Evolutionary conservation across 2,888 invertebrate species (phyloP), one percentile per base, ranked within the genome.

Genomic region (Eristalis pertinax): DNA sequence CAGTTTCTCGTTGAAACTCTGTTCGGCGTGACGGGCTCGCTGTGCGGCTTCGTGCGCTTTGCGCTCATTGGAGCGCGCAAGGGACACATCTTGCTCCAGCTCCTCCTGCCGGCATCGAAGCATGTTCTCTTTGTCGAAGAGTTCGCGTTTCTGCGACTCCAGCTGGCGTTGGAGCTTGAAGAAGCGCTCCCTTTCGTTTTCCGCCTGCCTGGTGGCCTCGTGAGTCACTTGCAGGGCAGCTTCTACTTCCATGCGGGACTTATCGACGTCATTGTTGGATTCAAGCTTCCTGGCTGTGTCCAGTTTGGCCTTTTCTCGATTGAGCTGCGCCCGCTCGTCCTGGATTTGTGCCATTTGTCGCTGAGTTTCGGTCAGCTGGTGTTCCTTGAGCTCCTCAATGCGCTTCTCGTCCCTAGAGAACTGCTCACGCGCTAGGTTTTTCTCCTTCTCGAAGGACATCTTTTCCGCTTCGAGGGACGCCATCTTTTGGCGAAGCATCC

Each of bases 401-500:
- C 92, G 91, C 80, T 92, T 91, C 76, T 93, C 93, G 62, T 93
- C 93, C 8, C 90, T 90, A 2, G 90, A 82, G 75, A 92, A 87
- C 86, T 93, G 93, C 69, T 93, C 93, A 0, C 93, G 90, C 7
- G 90, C 89, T 26, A 91, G 91, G n/a, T 90, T 88, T 56, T 92
- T 92, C 70, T 93, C 93, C 11, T 91, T 91, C 56, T 92, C 92
- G 35, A 93, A 92, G 0, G 92, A 90, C 11, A 89, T 80, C 75
- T 91, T 91, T 29, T 93, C 93, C 0, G 91, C 91, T 76, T 93
- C 93, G 3, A 93, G 80, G 7, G 91, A 89, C n/a, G 92, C 89
- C 89, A 92, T 89, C 76, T 92, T 92, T 89, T 93, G 93, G 0
- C 92, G 90, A 15, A 93, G 73, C 41, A 91, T 90, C 93, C 93